These are phyloP conservation scores for Perizoma affinitatum DNA, from an alignment of 2,888 invertebrate genomes.

Conservation along the genomic window DNA sequence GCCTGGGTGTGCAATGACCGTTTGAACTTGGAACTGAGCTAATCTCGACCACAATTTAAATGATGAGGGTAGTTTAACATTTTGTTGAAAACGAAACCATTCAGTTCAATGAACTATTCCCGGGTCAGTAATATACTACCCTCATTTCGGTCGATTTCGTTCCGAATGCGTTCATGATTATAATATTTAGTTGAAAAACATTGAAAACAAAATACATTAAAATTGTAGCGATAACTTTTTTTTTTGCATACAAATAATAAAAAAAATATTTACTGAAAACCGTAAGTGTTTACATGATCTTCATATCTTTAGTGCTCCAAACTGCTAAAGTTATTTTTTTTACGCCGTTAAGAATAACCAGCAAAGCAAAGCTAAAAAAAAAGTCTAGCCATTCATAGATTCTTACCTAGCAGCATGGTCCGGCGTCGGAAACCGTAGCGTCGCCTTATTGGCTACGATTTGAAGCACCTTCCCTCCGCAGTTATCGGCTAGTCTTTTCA, in stretches of 20 bases:
- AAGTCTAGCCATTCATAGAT: not conserved
- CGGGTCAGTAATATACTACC: conserved; percentile 9
- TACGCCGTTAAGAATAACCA: too few species aligned
- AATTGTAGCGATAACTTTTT: too few species aligned
- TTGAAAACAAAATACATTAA: not conserved
- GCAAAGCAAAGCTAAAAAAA: too few species aligned
- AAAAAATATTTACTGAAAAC: too few species aligned
- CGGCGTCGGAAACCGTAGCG: conserved; percentile 87
- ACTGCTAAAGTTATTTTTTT: too few species aligned
- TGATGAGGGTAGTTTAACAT: conserved; percentile 46
- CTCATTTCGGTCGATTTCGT: conserved; percentile 4
- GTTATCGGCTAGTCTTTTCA: conserved; percentile 89
- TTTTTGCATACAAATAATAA: too few species aligned
- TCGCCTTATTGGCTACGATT: conserved; percentile 86
- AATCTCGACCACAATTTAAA: conserved; percentile 11
- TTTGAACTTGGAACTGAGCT: conserved; percentile 45
- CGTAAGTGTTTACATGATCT: too few species aligned
- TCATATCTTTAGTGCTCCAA: too few species aligned
- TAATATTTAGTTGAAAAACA: conserved; percentile 7
- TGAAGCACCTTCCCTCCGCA: conserved; percentile 91
- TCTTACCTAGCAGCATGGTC: conserved; percentile 88
- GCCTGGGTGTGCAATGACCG: conserved; percentile 66
- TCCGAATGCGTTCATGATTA: conserved; percentile 11
- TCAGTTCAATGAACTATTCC: conserved; percentile 10
- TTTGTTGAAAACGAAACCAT: not conserved